Evolutionary conservation across 1,140 invertebrate genomes (phyloP).

Genomic region (Calephelis virginiensis): DNA sequence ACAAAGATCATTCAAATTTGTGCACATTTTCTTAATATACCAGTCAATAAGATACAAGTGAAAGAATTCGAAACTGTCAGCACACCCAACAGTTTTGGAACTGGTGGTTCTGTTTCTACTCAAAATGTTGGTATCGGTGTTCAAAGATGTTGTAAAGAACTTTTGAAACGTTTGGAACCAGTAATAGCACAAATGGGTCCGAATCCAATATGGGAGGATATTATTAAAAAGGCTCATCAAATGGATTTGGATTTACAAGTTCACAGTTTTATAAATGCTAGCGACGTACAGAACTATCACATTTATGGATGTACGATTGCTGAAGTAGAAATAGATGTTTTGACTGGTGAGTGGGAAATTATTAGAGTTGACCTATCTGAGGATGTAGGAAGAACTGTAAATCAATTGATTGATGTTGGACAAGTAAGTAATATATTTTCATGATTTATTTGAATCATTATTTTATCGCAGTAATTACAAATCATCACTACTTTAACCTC

Average conservation of each 20-base stretch:
- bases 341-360: conserved; percentile 86
- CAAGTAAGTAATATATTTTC: conserved; percentile 76
- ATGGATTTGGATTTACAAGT: conserved; percentile 81
- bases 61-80: conserved; percentile 82
- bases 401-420: conserved; percentile 88
- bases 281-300: conserved; percentile 77
- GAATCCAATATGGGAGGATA: conserved; percentile 80
- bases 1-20: conserved; percentile 86
- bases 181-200: conserved; percentile 72
- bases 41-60: conserved; percentile 82
- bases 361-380: conserved; percentile 85
- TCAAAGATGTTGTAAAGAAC: conserved; percentile 42
- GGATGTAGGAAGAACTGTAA: conserved; percentile 86
- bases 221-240: conserved; percentile 77
- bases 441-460: background rate
- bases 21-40: conserved; percentile 84
- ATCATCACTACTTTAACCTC: no score
- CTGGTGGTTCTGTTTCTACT: conserved; percentile 80
- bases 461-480: no score
- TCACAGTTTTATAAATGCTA: conserved; percentile 76
- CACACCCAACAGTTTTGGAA: conserved; percentile 79
- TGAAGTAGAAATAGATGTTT: conserved; percentile 87
- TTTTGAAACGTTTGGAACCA: conserved; percentile 81
- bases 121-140: conserved; percentile 44
- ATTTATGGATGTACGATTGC: conserved; percentile 81